Conservation (phyloP, 92 coral and sea anemone species). For the Epizoanthus stellaris region DNA sequence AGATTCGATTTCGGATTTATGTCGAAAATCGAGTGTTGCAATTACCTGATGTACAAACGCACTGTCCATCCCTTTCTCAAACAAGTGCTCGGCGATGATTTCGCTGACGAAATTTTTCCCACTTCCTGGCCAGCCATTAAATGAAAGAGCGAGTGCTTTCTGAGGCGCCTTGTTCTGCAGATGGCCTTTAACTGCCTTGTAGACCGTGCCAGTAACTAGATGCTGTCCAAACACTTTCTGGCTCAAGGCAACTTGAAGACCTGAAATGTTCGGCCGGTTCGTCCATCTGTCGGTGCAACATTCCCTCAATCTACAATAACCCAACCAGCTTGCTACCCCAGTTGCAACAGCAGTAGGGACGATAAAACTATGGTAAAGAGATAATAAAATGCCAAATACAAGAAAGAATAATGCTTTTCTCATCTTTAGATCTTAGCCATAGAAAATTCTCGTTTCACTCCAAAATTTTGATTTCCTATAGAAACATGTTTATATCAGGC, state of each 20-base stretch:
- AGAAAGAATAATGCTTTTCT: not conserved
- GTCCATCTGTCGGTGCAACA: too few species aligned
- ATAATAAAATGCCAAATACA: not conserved
- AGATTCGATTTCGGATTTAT: conserved; percentile 64
- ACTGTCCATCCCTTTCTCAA: conserved; percentile 52
- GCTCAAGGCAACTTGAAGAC: conserved; percentile 69
- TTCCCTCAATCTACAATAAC: conserved; percentile 39
- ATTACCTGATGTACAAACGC: conserved; percentile 60
- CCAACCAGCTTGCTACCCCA: not conserved
- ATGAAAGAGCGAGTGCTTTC: conserved; percentile 88
- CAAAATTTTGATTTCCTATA: too few species aligned
- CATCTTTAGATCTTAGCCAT: not conserved
- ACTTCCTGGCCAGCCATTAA: conserved; percentile 61
- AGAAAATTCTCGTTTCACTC: too few species aligned
- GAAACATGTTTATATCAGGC: too few species aligned
- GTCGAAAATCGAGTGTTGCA: conserved; percentile 88
- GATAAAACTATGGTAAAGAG: not conserved
- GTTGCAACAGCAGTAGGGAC: not conserved
- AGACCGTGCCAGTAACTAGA: conserved; percentile 73
- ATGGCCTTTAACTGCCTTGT: conserved; percentile 84
- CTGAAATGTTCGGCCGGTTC: conserved; percentile 61
- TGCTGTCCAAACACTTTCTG: conserved; percentile 89
- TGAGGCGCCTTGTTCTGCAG: not conserved
- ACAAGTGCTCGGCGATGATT: conserved; percentile 78
- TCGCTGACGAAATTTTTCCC: conserved; percentile 78